Base-by-base conservation (phyloP, 2,797 vertebrate species). In the Mastacembelus armatus region DNA sequence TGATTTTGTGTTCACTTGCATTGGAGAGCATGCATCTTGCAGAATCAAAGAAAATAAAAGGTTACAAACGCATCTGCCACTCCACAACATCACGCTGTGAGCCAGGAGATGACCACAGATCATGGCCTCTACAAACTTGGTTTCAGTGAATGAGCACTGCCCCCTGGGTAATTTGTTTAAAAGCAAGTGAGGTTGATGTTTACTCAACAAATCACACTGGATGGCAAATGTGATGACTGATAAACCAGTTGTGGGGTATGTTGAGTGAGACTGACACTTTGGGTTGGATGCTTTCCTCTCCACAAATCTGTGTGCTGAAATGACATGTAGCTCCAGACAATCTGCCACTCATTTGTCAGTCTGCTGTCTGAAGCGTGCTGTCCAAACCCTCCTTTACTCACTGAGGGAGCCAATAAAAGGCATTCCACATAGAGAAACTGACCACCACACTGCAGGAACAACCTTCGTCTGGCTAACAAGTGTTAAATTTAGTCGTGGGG, bases 1-100 rank as follows among this genome's bases (percentile, higher is more conserved):
- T 61, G 54, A 32, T 27, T 78, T 80, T 80, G 67, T 75, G 80
- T 85, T 79, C 30, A 49, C 36, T 74, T 16, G 21, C 59, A 32
- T 62, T 71, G 15, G 29, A 55, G 70, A 68, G 63, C 49, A 50
- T 35, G 1, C n/a, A 54, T 63, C 72, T 65, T 63, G 48, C 40
- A 49, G 39, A 68, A 21, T 64, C 47, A 74, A 58, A 77, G 36
- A 72, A 80, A 85, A 72, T 44, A 61, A 74, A 54, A 72, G 69
- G 74, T 74, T 84, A 62, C 66, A 63, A 49, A 33, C 61, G 51
- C 32, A 73, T 76, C 7, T 74, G 30, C 18, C 22, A 48, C 56
- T 73, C 62, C 35, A 77, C 35, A 56, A 60, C 70, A 81, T 86
- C 74, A 71, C 69, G 68, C 47, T 29, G 36, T 51, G 26, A 18